These are phyloP conservation scores for Aegotheles bennettii DNA, from an alignment of 2,113 vertebrate species.

Conservation along the genomic window DNA sequence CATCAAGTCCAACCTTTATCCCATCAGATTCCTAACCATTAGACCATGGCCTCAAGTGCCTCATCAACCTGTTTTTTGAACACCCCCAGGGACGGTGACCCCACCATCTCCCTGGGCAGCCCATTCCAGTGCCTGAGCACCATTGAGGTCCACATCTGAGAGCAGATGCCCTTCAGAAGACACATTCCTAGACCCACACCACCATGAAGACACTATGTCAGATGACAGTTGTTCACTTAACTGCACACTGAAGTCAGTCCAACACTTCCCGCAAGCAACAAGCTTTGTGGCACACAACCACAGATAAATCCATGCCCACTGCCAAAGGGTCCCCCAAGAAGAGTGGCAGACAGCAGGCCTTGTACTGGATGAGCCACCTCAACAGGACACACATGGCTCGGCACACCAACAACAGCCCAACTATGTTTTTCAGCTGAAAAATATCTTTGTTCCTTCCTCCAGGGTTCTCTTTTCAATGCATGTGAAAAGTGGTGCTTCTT, in stretches of 20 bases:
- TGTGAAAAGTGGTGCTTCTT: neutral
- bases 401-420: neutral
- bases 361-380: neutral
- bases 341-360: neutral
- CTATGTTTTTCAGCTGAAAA: neutral
- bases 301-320: neutral
- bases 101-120: too few species aligned
- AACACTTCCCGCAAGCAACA: accelerated
- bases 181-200: neutral
- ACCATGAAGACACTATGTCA: neutral
- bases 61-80: too few species aligned
- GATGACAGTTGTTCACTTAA: neutral
- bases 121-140: too few species aligned
- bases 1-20: too few species aligned
- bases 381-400: neutral
- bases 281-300: neutral
- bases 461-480: neutral
- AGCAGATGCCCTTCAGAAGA: neutral
- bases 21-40: too few species aligned
- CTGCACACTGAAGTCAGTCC: neutral
- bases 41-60: too few species aligned
- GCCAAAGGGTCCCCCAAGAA: neutral
- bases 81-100: too few species aligned
- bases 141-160: neutral
- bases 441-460: neutral